A percentile compares a stretch with the other conserved stretches of the same genome.
These are phyloP conservation scores for Palythoa grandis DNA, from an alignment of 92 coral and sea anemone species.

Conservation along the genomic window DNA sequence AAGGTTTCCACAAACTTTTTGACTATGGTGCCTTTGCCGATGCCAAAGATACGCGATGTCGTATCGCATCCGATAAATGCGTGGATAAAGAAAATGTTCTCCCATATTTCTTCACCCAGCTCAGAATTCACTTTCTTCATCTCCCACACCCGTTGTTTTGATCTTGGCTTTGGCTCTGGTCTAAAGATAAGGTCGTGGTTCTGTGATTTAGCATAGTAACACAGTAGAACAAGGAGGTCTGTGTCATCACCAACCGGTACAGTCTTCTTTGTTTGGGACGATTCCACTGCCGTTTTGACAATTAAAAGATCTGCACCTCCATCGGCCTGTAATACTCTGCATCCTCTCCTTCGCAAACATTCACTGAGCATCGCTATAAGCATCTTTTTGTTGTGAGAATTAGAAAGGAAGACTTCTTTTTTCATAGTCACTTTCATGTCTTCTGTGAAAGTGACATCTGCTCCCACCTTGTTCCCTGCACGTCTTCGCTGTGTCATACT, in stretches of 20 bases:
- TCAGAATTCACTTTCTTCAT: too few relatives aligned
- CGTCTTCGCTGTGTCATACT: not conserved
- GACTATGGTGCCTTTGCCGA: too few relatives aligned
- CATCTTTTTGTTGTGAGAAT: slow-evolving; percentile 11
- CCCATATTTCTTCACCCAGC: too few relatives aligned
- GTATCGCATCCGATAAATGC: too few relatives aligned
- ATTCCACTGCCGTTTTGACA: not conserved
- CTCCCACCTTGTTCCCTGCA: not conserved
- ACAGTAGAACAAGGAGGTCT: not conserved
- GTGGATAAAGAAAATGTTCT: too few relatives aligned
- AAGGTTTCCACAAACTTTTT: too few relatives aligned
- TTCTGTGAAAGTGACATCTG: slow-evolving; percentile 27
- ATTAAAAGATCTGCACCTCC: slow-evolving; percentile 14
- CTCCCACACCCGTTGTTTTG: not conserved
- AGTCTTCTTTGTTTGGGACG: not conserved
- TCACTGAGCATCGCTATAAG: not conserved
- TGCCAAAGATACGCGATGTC: too few relatives aligned
- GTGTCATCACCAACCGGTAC: slow-evolving; percentile 25
- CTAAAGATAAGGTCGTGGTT: not conserved
- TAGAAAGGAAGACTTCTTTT: slow-evolving; percentile 44
- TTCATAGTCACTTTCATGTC: slow-evolving; percentile 43
- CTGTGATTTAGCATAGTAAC: slow-evolving; percentile 20
- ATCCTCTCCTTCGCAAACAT: not conserved
- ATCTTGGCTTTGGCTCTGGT: slow-evolving; percentile 27
- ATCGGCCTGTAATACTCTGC: not conserved